Conservation (phyloP, 2,797 vertebrate species). For the Hylomyscus alleni region DNA sequence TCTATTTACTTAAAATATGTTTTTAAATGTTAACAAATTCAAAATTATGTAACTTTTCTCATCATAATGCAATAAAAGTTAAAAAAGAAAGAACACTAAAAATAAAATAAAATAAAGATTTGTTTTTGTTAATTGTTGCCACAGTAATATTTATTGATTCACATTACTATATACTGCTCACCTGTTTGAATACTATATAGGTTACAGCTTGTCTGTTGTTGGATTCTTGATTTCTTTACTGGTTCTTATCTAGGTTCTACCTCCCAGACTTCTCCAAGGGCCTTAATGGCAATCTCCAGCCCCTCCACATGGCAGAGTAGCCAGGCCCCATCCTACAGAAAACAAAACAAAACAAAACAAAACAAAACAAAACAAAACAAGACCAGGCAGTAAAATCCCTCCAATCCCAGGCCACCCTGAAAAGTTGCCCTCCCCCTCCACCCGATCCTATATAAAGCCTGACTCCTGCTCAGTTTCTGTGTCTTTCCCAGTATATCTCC, state of each 20-base stretch:
- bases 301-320: not conserved
- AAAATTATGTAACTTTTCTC: too few species aligned
- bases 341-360: not conserved
- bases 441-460: not conserved
- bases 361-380: not conserved
- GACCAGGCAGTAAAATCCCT: not conserved
- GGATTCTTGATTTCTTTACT: not conserved
- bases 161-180: not conserved
- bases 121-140: not conserved
- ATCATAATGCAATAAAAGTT: too few species aligned
- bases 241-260: not conserved
- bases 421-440: not conserved
- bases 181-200: not conserved
- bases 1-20: too few species aligned
- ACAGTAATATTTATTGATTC: not conserved
- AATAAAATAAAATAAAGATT: not conserved
- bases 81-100: too few species aligned
- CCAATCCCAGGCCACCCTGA: not conserved
- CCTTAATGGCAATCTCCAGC: not conserved
- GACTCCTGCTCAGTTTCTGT: not conserved
- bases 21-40: too few species aligned
- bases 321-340: not conserved
- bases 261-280: not conserved
- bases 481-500: not conserved
- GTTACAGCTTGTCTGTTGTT: not conserved